These are phyloP conservation scores for Arctia plantaginis DNA, from an alignment of 2,888 invertebrate genomes.

Conservation along the genomic window DNA sequence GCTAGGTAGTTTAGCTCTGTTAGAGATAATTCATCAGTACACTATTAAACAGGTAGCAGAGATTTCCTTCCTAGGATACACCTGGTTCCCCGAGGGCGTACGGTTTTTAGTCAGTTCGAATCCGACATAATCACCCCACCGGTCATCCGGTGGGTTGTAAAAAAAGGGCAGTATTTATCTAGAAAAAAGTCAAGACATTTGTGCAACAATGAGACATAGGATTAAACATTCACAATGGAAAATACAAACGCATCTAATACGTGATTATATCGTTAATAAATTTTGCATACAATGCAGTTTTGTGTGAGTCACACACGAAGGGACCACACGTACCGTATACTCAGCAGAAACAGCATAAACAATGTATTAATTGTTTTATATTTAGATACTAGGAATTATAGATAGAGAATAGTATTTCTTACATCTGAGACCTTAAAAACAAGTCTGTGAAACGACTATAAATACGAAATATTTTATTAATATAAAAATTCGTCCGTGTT, in stretches of 20 bases:
- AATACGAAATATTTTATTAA: too few relatives aligned
- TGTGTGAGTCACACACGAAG: conserved; percentile 27
- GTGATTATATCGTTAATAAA: conserved; percentile 19
- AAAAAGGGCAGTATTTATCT: background rate
- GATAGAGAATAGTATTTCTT: background rate
- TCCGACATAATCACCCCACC: too few relatives aligned
- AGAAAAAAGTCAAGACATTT: background rate
- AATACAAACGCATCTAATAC: conserved; percentile 13
- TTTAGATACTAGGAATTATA: background rate
- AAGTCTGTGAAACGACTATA: too few relatives aligned
- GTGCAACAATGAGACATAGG: background rate
- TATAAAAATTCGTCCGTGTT: too few relatives aligned
- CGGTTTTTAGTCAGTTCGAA: too few relatives aligned
- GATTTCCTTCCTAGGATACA: too few relatives aligned
- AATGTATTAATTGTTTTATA: conserved; percentile 30
- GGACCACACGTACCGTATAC: conserved; percentile 14
- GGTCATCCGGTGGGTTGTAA: too few relatives aligned
- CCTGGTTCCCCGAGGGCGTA: too few relatives aligned
- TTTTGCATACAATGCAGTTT: conserved; percentile 45
- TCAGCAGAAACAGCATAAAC: conserved; percentile 36
- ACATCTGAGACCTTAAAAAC: background rate
- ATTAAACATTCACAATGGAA: background rate
- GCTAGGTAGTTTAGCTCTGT: too few relatives aligned
- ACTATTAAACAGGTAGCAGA: too few relatives aligned
- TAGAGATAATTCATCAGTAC: too few relatives aligned